These are phyloP conservation scores for Ochlodes sylvanus DNA, from an alignment of 2,888 invertebrate species.

Conservation along the genomic window DNA sequence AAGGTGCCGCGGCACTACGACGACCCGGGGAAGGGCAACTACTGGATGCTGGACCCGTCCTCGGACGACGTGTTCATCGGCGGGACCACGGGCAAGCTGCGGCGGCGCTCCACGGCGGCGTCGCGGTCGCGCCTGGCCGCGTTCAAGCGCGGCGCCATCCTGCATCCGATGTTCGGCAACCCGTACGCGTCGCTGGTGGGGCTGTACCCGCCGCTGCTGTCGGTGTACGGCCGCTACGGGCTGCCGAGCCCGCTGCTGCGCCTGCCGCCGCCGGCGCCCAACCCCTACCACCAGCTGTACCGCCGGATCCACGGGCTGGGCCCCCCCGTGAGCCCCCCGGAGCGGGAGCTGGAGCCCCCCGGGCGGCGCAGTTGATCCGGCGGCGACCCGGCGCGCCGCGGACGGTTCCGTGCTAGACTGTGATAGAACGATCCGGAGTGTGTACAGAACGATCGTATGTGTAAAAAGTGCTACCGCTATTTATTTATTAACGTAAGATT, in stretches of 20 bases:
- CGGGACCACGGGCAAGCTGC: constrained; percentile 96
- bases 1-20: constrained; percentile 99
- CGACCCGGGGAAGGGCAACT: constrained; percentile 99
- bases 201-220: constrained; percentile 85
- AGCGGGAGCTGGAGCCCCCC: constrained; percentile 67
- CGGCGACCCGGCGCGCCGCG: constrained; percentile 39
- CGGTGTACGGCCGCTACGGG: constrained; percentile 87
- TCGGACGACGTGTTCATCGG: constrained; percentile 99
- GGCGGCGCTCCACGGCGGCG: constrained; percentile 96
- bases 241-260: constrained; percentile 79
- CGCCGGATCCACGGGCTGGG: constrained; percentile 75
- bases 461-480: constrained; percentile 77
- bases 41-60: constrained; percentile 99
- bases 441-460: constrained; percentile 60
- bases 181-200: constrained; percentile 85
- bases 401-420: constrained; percentile 58
- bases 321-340: constrained; percentile 63
- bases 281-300: constrained; percentile 73
- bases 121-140: constrained; percentile 95
- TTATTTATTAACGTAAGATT: constrained; percentile 80
- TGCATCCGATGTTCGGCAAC: constrained; percentile 87
- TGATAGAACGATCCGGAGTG: constrained; percentile 67
- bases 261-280: constrained; percentile 77
- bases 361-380: constrained; percentile 84
- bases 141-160: constrained; percentile 91